Conservation (phyloP, 2,888 invertebrate species). For the Pollenia griseotomentosa region DNA sequence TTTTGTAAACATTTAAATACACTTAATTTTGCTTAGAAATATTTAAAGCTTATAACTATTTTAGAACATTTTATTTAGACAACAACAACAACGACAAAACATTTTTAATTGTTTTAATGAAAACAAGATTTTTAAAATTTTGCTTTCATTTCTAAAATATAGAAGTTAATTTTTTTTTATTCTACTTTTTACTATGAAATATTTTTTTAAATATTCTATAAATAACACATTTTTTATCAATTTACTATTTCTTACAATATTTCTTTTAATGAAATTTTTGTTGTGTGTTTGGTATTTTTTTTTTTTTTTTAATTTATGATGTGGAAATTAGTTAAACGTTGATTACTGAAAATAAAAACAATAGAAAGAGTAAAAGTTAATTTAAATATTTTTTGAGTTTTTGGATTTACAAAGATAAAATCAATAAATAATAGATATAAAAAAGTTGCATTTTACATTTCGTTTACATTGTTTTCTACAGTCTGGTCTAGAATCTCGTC, state of each 20-base stretch:
- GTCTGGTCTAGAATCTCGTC: too few species aligned
- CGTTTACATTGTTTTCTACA: too few species aligned
- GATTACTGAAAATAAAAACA: conserved; percentile 58
- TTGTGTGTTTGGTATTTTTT: conserved; percentile 58
- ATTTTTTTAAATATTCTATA: conserved; percentile 2
- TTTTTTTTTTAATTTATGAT: conserved; percentile 58
- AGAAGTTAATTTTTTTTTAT: neutral
- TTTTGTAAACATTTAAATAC: conserved; percentile 4
- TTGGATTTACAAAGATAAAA: conserved; percentile 13
- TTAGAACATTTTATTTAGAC: conserved; percentile 7
- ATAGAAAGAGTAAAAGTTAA: conserved; percentile 6
- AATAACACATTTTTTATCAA: conserved; percentile 24
- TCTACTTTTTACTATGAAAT: neutral
- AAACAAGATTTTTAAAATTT: conserved; percentile 3
- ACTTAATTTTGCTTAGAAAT: conserved; percentile 11
- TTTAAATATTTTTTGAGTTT: neutral
- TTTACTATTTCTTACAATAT: conserved; percentile 52
- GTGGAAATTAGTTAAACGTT: conserved; percentile 53
- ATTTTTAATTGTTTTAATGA: conserved; percentile 27
- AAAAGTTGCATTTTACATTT: neutral
- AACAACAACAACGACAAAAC: neutral
- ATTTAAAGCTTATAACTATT: conserved; percentile 31
- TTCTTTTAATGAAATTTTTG: conserved; percentile 52
- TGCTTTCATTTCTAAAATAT: conserved; percentile 5
- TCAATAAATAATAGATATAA: neutral